A percentile compares a stretch with the other conserved stretches of the same genome.
phyloP scores from a whole-genome alignment of 2,113 vertebrate species.

The Apistogramma diplotaenia region DNA sequence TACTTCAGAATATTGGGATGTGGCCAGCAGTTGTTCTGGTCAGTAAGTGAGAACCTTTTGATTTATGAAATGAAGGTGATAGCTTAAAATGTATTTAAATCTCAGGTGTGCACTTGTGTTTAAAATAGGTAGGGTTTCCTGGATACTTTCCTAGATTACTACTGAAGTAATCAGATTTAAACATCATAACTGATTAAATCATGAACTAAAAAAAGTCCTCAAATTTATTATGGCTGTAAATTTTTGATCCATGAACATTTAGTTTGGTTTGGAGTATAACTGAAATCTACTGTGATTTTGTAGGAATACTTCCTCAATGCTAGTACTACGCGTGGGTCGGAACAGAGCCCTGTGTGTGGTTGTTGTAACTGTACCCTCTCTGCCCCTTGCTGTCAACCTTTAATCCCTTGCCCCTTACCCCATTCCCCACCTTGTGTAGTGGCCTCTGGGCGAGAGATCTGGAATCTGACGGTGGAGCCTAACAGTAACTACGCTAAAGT shows the following conservation, averaged over 20 bases:
- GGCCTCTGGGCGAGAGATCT: conserved; percentile 83
- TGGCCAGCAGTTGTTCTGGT: conserved; percentile 43
- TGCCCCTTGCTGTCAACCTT: conserved; percentile 43
- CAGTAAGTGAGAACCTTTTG: conserved; percentile 40
- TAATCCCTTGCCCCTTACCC: conserved; percentile 80
- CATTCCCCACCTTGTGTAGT: conserved; percentile 79
- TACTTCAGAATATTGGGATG: conserved; percentile 49
- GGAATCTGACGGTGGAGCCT: conserved; percentile 93
- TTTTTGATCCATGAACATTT: conserved; percentile 3
- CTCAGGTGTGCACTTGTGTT: not conserved
- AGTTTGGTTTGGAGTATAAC: conserved; percentile 5
- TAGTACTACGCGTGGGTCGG: conserved; percentile 4
- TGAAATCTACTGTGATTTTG: not conserved
- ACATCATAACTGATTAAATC: not conserved
- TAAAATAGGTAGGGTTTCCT: not conserved
- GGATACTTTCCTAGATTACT: too few relatives aligned
- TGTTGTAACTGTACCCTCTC: conserved; percentile 51
- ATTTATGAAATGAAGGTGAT: not conserved
- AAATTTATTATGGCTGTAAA: not conserved
- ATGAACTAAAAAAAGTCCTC: not conserved
- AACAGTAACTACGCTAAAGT: conserved; percentile 98
- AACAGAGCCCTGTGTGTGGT: conserved; percentile 16
- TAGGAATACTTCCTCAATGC: not conserved
- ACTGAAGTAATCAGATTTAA: not conserved
- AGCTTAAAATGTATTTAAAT: not conserved